These are phyloP conservation scores for Nemoura dubitans DNA, from an alignment of 2,888 invertebrate genomes.

Conservation along the genomic window DNA sequence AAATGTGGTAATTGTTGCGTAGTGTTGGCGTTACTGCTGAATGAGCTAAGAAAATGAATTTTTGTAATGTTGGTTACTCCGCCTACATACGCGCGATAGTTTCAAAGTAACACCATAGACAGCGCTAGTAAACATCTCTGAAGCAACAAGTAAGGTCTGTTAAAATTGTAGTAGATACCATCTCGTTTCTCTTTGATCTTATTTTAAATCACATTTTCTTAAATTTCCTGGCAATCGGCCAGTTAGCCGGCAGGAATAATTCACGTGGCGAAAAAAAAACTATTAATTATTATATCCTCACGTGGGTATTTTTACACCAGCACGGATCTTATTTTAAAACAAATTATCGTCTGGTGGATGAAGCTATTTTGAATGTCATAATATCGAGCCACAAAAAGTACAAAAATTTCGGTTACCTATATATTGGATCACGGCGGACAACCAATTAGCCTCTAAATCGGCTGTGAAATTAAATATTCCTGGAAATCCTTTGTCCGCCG, in stretches of 20 bases:
- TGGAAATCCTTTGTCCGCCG: background rate
- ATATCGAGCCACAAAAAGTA: constrained; percentile 1
- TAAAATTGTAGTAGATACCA: background rate
- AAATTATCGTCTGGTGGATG: constrained; percentile 14
- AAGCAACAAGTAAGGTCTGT: constrained; percentile 1
- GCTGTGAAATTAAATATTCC: background rate
- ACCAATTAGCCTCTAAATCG: background rate
- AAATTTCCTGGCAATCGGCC: constrained; percentile 19
- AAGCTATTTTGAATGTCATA: background rate
- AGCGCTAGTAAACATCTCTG: background rate
- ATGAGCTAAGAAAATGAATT: background rate
- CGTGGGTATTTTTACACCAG: background rate
- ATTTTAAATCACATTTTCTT: constrained; percentile 17
- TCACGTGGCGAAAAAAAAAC: background rate
- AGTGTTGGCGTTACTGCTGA: background rate
- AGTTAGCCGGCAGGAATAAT: constrained; percentile 20
- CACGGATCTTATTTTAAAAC: background rate
- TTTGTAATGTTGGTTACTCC: background rate
- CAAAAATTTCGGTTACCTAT: background rate
- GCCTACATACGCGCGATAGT: background rate
- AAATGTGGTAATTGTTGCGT: background rate
- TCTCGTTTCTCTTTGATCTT: background rate
- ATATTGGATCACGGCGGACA: background rate
- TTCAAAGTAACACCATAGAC: background rate
- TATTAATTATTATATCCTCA: constrained; percentile 29